Evolutionary conservation across 2,113 vertebrate species (phyloP).

Genomic region (Ictidomys tridecemlineatus): DNA sequence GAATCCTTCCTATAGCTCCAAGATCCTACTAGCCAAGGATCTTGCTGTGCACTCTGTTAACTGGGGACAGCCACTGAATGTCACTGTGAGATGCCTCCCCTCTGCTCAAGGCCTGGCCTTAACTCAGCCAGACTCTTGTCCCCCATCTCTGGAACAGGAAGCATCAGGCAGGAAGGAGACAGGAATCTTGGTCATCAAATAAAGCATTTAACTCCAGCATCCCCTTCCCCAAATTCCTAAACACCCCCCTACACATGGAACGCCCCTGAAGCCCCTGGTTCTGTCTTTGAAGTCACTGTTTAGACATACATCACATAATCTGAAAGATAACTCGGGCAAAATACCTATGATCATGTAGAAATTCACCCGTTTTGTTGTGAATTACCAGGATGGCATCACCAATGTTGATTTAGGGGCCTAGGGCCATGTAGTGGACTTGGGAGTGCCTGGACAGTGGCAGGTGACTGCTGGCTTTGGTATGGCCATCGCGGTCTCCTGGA

Average conservation of each 20-base stretch:
- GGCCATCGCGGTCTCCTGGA: not conserved
- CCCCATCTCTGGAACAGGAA: not conserved
- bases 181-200: not conserved
- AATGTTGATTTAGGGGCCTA: not conserved
- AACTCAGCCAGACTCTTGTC: not conserved
- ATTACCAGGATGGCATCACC: not conserved
- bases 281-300: not conserved
- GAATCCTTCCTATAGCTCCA: not conserved
- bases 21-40: not conserved
- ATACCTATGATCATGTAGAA: not conserved
- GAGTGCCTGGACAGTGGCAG: not conserved
- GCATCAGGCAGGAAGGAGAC: not conserved
- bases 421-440: not conserved
- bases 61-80: not conserved
- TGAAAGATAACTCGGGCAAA: not conserved
- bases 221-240: not conserved
- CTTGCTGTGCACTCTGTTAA: not conserved
- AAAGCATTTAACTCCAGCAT: not conserved
- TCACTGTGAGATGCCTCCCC: not conserved
- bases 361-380: not conserved
- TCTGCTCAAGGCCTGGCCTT: not conserved
- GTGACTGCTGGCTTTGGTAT: not conserved
- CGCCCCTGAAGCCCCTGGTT: not conserved
- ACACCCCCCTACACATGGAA: fast-evolving
- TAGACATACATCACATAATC: not conserved